A percentile compares a stretch with the other conserved stretches of the same genome.
These are phyloP conservation scores for Icerya purchasi DNA, from an alignment of 2,888 invertebrate genomes.

Conservation along the genomic window DNA sequence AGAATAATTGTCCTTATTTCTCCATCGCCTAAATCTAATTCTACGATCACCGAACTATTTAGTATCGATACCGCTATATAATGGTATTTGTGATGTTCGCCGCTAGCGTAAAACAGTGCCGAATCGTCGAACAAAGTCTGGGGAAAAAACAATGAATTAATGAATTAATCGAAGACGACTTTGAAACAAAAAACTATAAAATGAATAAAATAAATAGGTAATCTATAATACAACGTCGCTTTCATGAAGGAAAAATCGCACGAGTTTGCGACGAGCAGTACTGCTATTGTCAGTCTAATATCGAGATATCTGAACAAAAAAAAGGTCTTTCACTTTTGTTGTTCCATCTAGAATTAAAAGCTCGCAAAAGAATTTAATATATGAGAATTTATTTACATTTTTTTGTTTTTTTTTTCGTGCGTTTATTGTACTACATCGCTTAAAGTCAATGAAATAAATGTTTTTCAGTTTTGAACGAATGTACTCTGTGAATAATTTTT, in stretches of 20 bases:
- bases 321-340: too few relatives aligned
- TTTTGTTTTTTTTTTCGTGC: too few relatives aligned
- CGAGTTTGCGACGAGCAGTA: too few relatives aligned
- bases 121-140: conserved; percentile 80
- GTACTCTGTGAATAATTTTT: too few relatives aligned
- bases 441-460: too few relatives aligned
- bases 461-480: too few relatives aligned
- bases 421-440: too few relatives aligned
- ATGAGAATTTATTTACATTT: too few relatives aligned
- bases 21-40: conserved; percentile 65
- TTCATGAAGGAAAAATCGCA: not conserved
- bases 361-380: too few relatives aligned
- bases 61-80: conserved; percentile 73
- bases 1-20: conserved; percentile 42
- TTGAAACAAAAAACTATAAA: not conserved
- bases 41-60: conserved; percentile 61
- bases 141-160: conserved; percentile 21
- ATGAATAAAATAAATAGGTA: not conserved
- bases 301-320: too few relatives aligned
- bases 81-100: conserved; percentile 69
- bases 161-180: not conserved
- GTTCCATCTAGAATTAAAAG: too few relatives aligned
- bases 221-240: not conserved
- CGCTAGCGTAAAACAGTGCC: conserved; percentile 77
- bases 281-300: too few relatives aligned